Evolutionary conservation across 2,113 vertebrate genomes (phyloP).

Genomic region (Pterocles gutturalis): DNA sequence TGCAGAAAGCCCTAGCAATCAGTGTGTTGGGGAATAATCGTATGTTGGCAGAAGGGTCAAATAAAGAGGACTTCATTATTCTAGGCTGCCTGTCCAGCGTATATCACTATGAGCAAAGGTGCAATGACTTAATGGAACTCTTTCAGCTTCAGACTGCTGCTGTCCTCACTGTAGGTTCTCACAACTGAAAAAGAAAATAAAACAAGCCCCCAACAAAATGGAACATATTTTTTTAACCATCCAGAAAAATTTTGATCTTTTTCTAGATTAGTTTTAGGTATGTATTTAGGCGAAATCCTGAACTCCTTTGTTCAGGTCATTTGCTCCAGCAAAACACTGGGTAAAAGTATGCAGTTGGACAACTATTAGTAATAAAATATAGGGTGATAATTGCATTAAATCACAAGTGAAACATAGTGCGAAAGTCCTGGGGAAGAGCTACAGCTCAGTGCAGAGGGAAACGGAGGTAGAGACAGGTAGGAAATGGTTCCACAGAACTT

Average conservation of each 20-base stretch:
- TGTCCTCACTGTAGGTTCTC: not conserved
- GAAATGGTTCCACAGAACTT: not conserved
- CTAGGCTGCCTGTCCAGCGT: not conserved
- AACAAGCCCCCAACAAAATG: not conserved
- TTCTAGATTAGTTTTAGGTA: not conserved
- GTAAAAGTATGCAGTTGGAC: not conserved
- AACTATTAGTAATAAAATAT: not conserved
- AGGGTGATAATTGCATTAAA: not conserved
- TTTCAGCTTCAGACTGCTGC: not conserved
- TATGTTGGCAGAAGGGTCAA: not conserved
- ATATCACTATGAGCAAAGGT: not conserved
- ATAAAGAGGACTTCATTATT: conserved; percentile 26
- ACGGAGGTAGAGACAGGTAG: not conserved
- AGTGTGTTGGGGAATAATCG: not conserved
- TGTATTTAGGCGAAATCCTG: not conserved
- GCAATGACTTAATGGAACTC: not conserved
- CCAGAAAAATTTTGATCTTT: not conserved
- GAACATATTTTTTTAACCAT: not conserved
- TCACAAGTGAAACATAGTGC: not conserved
- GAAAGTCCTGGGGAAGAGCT: not conserved
- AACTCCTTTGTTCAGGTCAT: not conserved
- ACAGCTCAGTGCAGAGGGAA: not conserved
- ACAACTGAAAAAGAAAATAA: not conserved
- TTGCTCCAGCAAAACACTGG: not conserved
- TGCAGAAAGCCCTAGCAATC: not conserved